Conservation (phyloP, 1,140 invertebrate genomes). For the Diuraphis noxia region DNA sequence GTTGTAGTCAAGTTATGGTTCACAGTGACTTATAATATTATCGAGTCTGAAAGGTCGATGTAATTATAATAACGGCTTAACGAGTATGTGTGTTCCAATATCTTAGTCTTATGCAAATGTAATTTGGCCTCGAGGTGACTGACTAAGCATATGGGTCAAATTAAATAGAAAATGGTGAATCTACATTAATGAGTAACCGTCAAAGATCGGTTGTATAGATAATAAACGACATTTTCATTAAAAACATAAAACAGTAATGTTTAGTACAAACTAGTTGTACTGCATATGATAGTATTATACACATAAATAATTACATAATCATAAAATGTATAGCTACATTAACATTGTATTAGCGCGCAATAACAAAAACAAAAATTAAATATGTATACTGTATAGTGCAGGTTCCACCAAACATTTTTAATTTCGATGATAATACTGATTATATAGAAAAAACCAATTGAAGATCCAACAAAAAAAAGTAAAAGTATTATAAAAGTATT, state of each 20-base stretch:
- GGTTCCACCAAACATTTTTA: too few species aligned
- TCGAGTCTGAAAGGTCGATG: not conserved
- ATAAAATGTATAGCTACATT: not conserved
- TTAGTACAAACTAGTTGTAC: not conserved
- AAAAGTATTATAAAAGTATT: too few species aligned
- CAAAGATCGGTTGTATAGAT: not conserved
- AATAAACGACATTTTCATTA: conserved; percentile 10
- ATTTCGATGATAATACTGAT: too few species aligned
- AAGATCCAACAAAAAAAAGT: too few species aligned
- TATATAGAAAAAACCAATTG: too few species aligned
- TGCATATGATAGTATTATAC: not conserved
- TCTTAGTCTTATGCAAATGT: not conserved
- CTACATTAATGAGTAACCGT: conserved; percentile 22
- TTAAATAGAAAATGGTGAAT: not conserved
- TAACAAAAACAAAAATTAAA: not conserved
- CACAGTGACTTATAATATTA: not conserved
- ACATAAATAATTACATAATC: not conserved
- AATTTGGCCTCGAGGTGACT: not conserved
- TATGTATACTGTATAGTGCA: too few species aligned
- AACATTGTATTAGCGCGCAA: not conserved
- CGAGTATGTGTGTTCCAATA: not conserved
- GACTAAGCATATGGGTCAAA: not conserved
- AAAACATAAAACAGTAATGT: not conserved
- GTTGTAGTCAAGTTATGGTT: not conserved
- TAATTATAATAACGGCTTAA: not conserved